Base-by-base conservation (phyloP, 2,113 vertebrate species). In the Stercorarius parasiticus region DNA sequence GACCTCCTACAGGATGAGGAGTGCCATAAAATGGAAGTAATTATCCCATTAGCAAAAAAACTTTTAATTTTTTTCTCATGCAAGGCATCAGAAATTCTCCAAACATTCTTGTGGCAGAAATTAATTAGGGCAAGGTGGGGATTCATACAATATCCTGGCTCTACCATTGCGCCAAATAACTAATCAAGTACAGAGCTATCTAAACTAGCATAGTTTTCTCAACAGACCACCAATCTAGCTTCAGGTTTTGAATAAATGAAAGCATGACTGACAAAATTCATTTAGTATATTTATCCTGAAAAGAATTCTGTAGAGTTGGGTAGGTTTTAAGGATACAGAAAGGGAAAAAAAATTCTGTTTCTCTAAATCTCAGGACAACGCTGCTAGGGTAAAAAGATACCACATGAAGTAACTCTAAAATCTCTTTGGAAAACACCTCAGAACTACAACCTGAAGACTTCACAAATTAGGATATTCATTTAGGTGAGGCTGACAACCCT, bases 151-250 rank as follows among this genome's bases (percentile, higher is more conserved):
- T 95, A 97, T 97, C 67, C 92, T 95, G 69, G 86, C 86, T 78
- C 67, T 81, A 89, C 78, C 77, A 96, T 47, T 95, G 73, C 3
- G 9, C 90, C 95, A 97, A 95, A 91, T 52, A 77, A 65, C 38
- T 97, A 96, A 97, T 97, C 92, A 97, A 97, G 77, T 74, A 90
- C 96, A 97, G 92, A 97, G 53, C 71, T 92, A 95, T 93, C 88
- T 90, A 92, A 96, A 78, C 55, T 40, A 95, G 61, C 62, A 80
- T 4, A 77, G 49, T 95, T 94, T 87, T 93, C 86, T 97, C 81
- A 95, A 78, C 7, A 96, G 93, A 98, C 95, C 96, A 97, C 97
- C 97, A 96, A 74, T 92, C 93, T 93, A 93, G 91, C 53, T 92
- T 93, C 89, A 97, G 84, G 86, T 97, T 97, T 97, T 87, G 61